Evolutionary conservation across 2,888 invertebrate species (phyloP).

Genomic region (Drosophila dives): DNA sequence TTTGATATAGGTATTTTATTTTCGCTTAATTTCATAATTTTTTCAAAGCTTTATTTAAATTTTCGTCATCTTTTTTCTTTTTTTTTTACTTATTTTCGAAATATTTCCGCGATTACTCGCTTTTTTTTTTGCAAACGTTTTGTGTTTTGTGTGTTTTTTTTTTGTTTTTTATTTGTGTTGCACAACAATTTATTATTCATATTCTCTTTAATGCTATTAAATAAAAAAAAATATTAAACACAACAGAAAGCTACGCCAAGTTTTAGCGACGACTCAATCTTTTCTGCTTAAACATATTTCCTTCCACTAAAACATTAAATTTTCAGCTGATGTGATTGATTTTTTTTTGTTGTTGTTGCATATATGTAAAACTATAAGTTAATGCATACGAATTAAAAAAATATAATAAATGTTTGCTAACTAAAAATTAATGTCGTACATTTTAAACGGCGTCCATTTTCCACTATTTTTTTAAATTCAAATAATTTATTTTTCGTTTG

Average conservation of each 20-base stretch:
- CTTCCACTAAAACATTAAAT: conserved; percentile 12
- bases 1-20: conserved; percentile 50
- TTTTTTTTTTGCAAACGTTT: conserved; percentile 41
- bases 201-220: conserved; percentile 51
- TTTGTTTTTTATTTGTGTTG: conserved; percentile 44
- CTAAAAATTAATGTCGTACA: conserved; percentile 65
- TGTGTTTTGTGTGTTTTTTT: conserved; percentile 26
- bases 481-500: conserved; percentile 47
- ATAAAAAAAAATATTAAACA: conserved; percentile 60
- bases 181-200: conserved; percentile 64
- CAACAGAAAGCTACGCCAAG: conserved; percentile 65
- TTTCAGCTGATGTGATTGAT: conserved; percentile 9
- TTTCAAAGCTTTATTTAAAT: conserved; percentile 37
- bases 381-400: conserved; percentile 29
- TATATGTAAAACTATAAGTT: conserved; percentile 19
- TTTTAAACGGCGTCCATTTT: conserved; percentile 31
- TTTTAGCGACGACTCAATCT: conserved; percentile 31
- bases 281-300: conserved; percentile 25
- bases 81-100: conserved; percentile 25
- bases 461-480: conserved; percentile 37
- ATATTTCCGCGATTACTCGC: conserved; percentile 19
- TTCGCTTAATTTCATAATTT: conserved; percentile 57
- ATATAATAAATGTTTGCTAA: conserved; percentile 63
- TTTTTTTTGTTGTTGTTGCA: conserved; percentile 28
- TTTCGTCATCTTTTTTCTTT: conserved; percentile 28